phyloP scores from a whole-genome alignment of 2,888 invertebrate species.

The Chrysolina americana region DNA sequence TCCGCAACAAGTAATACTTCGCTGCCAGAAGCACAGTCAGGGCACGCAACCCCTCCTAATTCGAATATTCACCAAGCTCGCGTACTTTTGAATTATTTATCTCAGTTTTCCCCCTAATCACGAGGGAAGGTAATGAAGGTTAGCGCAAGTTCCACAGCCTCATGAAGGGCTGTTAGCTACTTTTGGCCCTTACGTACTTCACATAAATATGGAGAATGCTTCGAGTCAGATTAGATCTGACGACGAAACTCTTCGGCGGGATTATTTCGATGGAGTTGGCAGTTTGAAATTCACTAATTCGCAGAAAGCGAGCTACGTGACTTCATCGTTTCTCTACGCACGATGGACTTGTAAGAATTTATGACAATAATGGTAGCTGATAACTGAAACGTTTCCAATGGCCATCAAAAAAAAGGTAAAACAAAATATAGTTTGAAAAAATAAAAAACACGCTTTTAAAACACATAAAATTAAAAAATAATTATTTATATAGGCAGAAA shows the following conservation, averaged over 20 bases:
- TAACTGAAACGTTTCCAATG: no score
- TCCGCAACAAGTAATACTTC: neutral
- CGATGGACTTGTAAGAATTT: neutral
- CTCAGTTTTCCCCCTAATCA: constrained; percentile 35
- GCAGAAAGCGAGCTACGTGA: neutral
- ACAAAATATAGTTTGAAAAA: no score
- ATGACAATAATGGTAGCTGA: no score
- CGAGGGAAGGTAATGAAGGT: constrained; percentile 37
- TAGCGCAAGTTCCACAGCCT: constrained; percentile 37
- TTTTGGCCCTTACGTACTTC: constrained; percentile 39
- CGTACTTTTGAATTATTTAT: constrained; percentile 43
- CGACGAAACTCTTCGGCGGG: constrained; percentile 39
- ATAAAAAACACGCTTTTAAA: no score
- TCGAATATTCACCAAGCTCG: neutral
- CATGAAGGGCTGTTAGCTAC: constrained; percentile 42
- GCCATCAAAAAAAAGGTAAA: no score
- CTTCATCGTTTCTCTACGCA: neutral
- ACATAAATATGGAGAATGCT: constrained; percentile 42
- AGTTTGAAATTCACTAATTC: neutral
- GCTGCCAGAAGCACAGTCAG: neutral
- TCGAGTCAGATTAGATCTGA: constrained; percentile 42
- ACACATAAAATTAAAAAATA: no score
- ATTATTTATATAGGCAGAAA: no score
- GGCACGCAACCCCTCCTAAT: neutral
- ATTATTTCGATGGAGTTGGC: neutral